Evolutionary conservation across 2,113 vertebrate genomes (phyloP).

Genomic region (Erpornis zantholeuca): DNA sequence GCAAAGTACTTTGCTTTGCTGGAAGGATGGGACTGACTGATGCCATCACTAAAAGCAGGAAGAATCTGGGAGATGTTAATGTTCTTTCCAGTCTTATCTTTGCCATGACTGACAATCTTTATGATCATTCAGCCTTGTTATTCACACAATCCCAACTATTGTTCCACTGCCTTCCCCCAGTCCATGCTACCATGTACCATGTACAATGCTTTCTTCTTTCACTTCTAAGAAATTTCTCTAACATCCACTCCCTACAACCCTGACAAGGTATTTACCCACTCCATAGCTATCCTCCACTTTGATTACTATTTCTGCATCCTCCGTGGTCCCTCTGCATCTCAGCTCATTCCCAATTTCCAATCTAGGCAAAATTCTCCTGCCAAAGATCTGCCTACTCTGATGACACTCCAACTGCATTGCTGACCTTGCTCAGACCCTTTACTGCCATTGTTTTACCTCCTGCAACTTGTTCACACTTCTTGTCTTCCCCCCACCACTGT

Average conservation of each 20-base stretch:
- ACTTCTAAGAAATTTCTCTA: not conserved
- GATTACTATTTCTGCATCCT: not conserved
- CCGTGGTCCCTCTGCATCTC: not conserved
- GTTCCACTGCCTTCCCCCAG: not conserved
- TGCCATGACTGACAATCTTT: not conserved
- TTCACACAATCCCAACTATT: not conserved
- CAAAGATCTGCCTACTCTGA: not conserved
- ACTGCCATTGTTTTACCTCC: not conserved
- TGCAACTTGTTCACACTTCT: not conserved
- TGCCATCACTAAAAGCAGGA: not conserved
- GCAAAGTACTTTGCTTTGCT: not conserved
- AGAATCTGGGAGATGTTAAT: not conserved
- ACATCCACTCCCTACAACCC: not conserved
- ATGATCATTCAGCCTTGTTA: not conserved
- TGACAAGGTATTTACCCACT: not conserved
- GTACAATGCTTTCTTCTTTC: not conserved
- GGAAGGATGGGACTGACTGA: not conserved
- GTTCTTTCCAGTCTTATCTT: not conserved
- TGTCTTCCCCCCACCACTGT: not conserved
- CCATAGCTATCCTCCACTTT: not conserved
- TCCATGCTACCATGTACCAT: not conserved
- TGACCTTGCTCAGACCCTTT: not conserved
- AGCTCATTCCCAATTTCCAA: not conserved
- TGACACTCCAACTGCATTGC: rapidly evolving
- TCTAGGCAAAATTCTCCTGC: not conserved